Conservation (phyloP, 2,888 invertebrate species). For the Cerastoderma edule region DNA sequence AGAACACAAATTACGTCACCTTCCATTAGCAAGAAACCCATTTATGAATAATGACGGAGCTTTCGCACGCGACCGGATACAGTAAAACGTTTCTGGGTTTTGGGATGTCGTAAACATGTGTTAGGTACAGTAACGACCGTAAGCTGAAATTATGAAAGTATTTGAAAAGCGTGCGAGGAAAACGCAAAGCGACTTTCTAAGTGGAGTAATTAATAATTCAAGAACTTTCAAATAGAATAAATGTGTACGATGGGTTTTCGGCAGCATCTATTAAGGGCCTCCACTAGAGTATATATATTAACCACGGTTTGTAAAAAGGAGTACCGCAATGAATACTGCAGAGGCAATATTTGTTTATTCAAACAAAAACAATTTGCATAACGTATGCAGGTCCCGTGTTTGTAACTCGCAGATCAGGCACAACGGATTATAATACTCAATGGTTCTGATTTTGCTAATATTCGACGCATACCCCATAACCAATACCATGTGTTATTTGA, state of each 20-base stretch:
- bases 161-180: slow-evolving; percentile 49
- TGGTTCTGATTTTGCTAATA: no score
- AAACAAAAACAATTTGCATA: no score
- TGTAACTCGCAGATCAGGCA: no score
- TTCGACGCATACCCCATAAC: no score
- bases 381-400: no score
- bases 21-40: slow-evolving; percentile 11
- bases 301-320: no score
- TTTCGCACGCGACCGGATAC: slow-evolving; percentile 44
- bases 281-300: slow-evolving; percentile 33
- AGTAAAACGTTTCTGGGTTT: slow-evolving; percentile 38
- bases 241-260: slow-evolving; percentile 40
- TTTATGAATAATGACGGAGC: slow-evolving; percentile 8
- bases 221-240: slow-evolving; percentile 56
- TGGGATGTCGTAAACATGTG: slow-evolving; percentile 48
- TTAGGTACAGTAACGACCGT: slow-evolving; percentile 33
- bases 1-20: slow-evolving; percentile 19
- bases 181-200: slow-evolving; percentile 47
- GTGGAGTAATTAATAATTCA: slow-evolving; percentile 54
- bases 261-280: slow-evolving; percentile 19
- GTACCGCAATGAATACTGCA: no score
- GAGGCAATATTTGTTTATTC: no score
- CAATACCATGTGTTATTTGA: no score
- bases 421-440: no score
- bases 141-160: slow-evolving; percentile 50